Base-by-base conservation (phyloP, 1,140 invertebrate species). In the Aphaenogaster rudis region DNA sequence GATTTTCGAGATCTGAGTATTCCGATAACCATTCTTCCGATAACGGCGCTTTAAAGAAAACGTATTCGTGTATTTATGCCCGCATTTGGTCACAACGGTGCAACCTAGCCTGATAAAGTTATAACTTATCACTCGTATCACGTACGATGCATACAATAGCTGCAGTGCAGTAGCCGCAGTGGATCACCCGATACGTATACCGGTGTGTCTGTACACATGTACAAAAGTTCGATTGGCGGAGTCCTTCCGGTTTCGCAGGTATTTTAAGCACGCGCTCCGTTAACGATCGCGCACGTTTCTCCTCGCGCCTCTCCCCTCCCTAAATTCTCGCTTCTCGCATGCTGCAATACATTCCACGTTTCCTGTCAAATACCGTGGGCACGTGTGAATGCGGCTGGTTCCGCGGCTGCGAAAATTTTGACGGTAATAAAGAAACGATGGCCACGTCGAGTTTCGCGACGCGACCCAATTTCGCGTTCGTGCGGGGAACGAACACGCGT, bases 261-360 rank as follows among this genome's bases (percentile, higher is more conserved):
- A 93, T 93, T 93, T 93, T 88, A 93, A 87, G 92, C 93, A 93
- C 93, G 92, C 90, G 88, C 88, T 82, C 92, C 90, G 90, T 89
- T 92, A 93, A 93, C 90, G 86, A 93, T 92, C 89, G 90, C 85
- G 64, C 78, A 71, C 45, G 54, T 9, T 82, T 57, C 86, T 76
- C 81, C 33, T 59, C 69, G 36, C 42, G 50, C 28, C 52, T 72
- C 21, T 21, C 21, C 21, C 69, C n/a, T 61, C 13, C 54, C 42
- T 39, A 52, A 50, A 76, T 63, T 74, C 80, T 76, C 69, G 54
- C 54, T 84, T 84, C 69, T 84, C 80, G 80, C 80, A 61, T 50
- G 45, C 80, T 61, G 45, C 80, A 76, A 84, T 84, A 76, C 80
- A 84, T 84, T 76, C 69, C 80, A 76, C 11, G 54, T 74, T 82